Percentiles rank a stretch among this genome's conserved stretches.
phyloP scores from a whole-genome alignment of 1,140 invertebrate species.

The Halyomorpha halys region DNA sequence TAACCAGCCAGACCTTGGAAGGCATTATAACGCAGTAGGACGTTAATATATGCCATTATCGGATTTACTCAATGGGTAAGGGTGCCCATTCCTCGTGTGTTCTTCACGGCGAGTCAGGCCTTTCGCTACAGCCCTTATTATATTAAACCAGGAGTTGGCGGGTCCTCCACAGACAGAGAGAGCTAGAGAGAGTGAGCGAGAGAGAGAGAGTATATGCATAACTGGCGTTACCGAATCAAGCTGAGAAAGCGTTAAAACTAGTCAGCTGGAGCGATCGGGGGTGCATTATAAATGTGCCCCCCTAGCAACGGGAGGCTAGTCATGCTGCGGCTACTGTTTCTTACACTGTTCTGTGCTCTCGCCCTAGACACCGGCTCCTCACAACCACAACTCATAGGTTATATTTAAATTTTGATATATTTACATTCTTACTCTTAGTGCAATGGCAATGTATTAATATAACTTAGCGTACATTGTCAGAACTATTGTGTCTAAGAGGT shows the following conservation, averaged over 20 bases:
- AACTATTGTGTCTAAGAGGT: too few relatives aligned
- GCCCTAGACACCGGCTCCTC: background rate
- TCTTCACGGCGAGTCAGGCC: background rate
- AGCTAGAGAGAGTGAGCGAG: slow-evolving; percentile 4
- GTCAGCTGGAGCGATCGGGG: slow-evolving; percentile 3
- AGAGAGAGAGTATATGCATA: slow-evolving; percentile 12
- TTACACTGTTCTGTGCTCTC: background rate
- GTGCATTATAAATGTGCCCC: background rate
- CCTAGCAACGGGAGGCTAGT: background rate
- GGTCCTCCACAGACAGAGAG: background rate
- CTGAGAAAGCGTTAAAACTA: slow-evolving; percentile 10
- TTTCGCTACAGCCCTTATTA: slow-evolving; percentile 10
- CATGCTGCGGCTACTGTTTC: slow-evolving; percentile 8
- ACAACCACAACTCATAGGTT: background rate
- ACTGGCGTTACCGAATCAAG: slow-evolving; percentile 6
- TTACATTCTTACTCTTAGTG: too few relatives aligned
- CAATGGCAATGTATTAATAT: too few relatives aligned
- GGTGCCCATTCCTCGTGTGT: background rate
- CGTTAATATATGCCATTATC: too few relatives aligned
- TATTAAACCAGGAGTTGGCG: background rate
- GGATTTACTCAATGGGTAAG: too few relatives aligned
- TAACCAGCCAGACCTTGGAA: too few relatives aligned
- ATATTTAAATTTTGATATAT: too few relatives aligned
- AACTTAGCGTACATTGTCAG: too few relatives aligned
- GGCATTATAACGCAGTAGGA: too few relatives aligned